Conservation (phyloP, 2,797 vertebrate species). For the Falco cherrug region DNA sequence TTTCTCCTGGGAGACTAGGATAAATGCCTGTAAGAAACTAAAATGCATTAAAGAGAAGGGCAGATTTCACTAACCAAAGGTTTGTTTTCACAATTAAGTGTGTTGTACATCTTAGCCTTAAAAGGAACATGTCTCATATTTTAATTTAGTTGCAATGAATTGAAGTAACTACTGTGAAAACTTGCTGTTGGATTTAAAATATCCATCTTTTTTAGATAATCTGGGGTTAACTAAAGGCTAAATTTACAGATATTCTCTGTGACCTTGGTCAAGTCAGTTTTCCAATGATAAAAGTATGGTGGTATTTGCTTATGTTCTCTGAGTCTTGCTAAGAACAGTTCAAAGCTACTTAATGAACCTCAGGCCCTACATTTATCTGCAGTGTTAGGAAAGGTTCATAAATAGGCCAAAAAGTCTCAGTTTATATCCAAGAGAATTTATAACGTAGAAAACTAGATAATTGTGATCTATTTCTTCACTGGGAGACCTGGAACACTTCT, state of each 20-base stretch:
- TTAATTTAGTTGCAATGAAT: not conserved
- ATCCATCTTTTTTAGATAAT: not conserved
- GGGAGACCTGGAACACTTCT: not conserved
- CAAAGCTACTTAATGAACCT: not conserved
- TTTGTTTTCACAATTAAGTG: not conserved
- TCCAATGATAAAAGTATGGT: not conserved
- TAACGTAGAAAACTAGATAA: not conserved
- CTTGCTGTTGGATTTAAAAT: constrained; percentile 7
- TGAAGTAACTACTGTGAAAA: not conserved
- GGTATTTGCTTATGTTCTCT: not conserved
- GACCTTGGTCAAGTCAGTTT: not conserved
- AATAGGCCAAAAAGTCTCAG: not conserved
- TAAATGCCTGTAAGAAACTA: not conserved
- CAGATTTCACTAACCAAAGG: not conserved
- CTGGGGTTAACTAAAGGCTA: not conserved
- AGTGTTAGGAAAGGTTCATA: not conserved
- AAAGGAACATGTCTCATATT: not conserved
- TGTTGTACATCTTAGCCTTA: not conserved
- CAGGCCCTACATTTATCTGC: not conserved
- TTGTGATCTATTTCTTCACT: not conserved
- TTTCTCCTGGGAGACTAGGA: not conserved
- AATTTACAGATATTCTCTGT: not conserved
- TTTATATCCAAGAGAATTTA: not conserved
- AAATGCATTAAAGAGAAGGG: not conserved
- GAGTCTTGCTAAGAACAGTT: not conserved